Conservation (phyloP, 2,888 invertebrate species). For the Acleris laterana region DNA sequence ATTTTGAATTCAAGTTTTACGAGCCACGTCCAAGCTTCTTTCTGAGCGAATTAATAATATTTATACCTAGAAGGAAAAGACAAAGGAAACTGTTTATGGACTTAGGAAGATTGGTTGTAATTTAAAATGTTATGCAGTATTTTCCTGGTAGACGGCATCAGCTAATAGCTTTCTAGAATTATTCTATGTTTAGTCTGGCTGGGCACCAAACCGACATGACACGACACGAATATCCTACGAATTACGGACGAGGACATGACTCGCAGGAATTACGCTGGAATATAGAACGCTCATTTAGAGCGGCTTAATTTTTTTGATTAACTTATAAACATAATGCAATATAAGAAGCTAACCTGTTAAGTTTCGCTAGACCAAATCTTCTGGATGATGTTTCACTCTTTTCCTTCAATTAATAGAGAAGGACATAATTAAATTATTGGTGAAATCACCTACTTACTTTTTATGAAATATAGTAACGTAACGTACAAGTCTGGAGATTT, state of each 20-base stretch:
- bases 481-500: too few relatives aligned
- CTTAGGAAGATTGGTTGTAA: slow-evolving; percentile 23
- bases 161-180: slow-evolving; percentile 12
- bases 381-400: too few relatives aligned
- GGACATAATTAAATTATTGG: too few relatives aligned
- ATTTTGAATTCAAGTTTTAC: neutral
- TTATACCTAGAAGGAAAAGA: slow-evolving; percentile 10
- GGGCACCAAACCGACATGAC: slow-evolving; percentile 1
- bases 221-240: slow-evolving; percentile 19
- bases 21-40: neutral
- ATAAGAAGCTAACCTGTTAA: too few relatives aligned
- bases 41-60: slow-evolving; percentile 3
- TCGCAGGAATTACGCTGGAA: slow-evolving; percentile 23
- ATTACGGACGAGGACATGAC: slow-evolving; percentile 27
- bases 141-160: slow-evolving; percentile 2
- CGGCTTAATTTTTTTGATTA: slow-evolving; percentile 18
- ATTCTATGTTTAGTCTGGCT: slow-evolving; percentile 1
- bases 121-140: slow-evolving; percentile 7
- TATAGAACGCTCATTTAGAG: slow-evolving; percentile 29
- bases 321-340: slow-evolving; percentile 9
- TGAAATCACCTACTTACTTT: too few relatives aligned
- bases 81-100: slow-evolving; percentile 16
- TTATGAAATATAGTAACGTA: too few relatives aligned
- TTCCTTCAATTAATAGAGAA: too few relatives aligned
- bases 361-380: too few relatives aligned